Conservation (phyloP, 2,113 vertebrate genomes). For the Enhydra lutris region DNA sequence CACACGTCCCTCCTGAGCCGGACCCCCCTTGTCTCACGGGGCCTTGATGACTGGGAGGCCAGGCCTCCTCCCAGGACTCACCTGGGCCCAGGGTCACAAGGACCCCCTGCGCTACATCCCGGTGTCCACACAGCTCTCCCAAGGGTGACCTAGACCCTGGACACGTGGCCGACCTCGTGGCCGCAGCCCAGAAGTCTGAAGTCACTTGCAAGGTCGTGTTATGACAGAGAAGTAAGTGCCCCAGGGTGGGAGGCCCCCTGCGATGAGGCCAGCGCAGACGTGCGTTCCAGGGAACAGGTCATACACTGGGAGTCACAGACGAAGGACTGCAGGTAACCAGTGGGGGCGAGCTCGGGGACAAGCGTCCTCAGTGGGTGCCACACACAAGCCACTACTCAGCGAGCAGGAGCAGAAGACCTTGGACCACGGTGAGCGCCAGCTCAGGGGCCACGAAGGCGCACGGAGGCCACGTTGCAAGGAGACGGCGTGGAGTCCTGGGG, state of each 20-base stretch:
- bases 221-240: background rate
- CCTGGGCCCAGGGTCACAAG: background rate
- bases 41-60: background rate
- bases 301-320: accelerated
- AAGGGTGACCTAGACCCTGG: accelerated
- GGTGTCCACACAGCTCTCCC: accelerated
- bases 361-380: background rate
- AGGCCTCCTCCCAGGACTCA: background rate
- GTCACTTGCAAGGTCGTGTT: background rate
- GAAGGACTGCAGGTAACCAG: background rate
- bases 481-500: background rate
- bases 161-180: background rate
- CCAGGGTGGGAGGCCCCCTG: accelerated
- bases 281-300: background rate
- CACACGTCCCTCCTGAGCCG: accelerated
- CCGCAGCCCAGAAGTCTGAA: background rate
- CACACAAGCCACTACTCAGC: background rate
- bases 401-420: background rate
- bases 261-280: accelerated
- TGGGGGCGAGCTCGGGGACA: background rate
- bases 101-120: background rate
- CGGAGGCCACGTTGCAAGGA: too few relatives aligned
- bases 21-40: background rate
- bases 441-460: accelerated
- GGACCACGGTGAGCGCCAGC: background rate